phyloP scores from a whole-genome alignment of 1,140 invertebrate genomes.

The Meloidogyne floridensis region DNA sequence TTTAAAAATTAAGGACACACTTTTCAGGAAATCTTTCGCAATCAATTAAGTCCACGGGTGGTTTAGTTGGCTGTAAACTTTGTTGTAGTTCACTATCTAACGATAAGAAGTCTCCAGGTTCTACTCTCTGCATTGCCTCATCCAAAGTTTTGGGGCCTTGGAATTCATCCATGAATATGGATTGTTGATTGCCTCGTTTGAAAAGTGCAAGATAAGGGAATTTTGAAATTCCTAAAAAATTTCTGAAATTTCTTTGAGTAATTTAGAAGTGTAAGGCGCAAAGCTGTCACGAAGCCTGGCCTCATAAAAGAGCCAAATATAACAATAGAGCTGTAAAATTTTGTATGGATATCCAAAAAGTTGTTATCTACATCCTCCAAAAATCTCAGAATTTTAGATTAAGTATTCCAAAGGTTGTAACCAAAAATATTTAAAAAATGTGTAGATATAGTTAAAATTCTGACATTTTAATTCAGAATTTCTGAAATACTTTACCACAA shows the following conservation, averaged over 20 bases:
- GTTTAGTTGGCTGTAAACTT: slow-evolving; percentile 28
- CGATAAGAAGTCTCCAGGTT: slow-evolving; percentile 59
- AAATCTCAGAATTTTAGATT: too few species aligned
- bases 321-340: not conserved
- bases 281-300: not conserved
- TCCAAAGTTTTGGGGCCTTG: slow-evolving; percentile 35
- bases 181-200: slow-evolving; percentile 60
- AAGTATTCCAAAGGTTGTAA: not conserved
- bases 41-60: slow-evolving; percentile 38
- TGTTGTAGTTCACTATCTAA: slow-evolving; percentile 75
- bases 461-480: not conserved
- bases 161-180: slow-evolving; percentile 55
- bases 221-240: slow-evolving; percentile 37
- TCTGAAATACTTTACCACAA: slow-evolving; percentile 4
- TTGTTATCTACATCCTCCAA: too few species aligned
- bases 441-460: not conserved
- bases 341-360: too few species aligned
- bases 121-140: slow-evolving; percentile 28
- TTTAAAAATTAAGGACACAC: slow-evolving; percentile 17
- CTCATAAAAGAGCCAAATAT: not conserved
- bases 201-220: slow-evolving; percentile 64
- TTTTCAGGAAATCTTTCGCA: slow-evolving; percentile 46
- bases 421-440: not conserved
- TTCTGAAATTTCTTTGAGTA: not conserved
- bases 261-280: not conserved